These are phyloP conservation scores for Forbesichthys papilliferus DNA, from an alignment of 2,113 vertebrate species.

Conservation along the genomic window DNA sequence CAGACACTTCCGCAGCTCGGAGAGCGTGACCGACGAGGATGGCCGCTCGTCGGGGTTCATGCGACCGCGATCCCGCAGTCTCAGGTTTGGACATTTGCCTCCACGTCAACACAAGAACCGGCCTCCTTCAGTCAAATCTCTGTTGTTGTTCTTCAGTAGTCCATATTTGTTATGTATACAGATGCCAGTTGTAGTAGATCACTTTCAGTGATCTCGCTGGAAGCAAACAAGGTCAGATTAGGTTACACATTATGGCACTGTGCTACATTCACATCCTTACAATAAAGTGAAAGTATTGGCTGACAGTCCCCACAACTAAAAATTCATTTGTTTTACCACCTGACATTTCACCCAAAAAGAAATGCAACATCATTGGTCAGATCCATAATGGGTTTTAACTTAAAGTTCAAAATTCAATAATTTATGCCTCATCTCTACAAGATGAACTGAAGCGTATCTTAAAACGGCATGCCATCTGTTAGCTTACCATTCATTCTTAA, in stretches of 20 bases:
- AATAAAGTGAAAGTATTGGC: too few relatives aligned
- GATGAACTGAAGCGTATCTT: too few relatives aligned
- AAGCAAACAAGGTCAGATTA: neutral
- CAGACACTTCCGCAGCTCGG: conserved; percentile 94
- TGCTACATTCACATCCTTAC: too few relatives aligned
- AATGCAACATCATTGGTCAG: neutral
- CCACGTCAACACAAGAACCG: neutral
- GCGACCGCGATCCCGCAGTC: conserved; percentile 90
- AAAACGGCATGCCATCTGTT: too few relatives aligned
- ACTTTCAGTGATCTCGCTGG: neutral
- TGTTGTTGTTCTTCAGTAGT: neutral
- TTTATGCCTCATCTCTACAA: too few relatives aligned
- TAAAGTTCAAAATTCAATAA: too few relatives aligned
- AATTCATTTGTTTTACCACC: neutral
- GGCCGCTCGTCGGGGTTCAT: conserved; percentile 82
- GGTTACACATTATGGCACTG: neutral
- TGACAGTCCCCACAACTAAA: neutral
- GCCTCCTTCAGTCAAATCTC: neutral
- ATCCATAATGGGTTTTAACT: neutral
- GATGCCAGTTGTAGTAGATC: too few relatives aligned
- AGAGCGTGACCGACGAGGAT: conserved; percentile 88
- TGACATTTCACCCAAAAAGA: neutral
- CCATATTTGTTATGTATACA: neutral
- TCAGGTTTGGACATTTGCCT: conserved; percentile 79
- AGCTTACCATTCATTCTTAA: too few relatives aligned